A percentile compares a stretch with the other conserved stretches of the same genome.
These are phyloP conservation scores for Brachypterus glaber DNA, from an alignment of 2,888 invertebrate species.

Conservation along the genomic window DNA sequence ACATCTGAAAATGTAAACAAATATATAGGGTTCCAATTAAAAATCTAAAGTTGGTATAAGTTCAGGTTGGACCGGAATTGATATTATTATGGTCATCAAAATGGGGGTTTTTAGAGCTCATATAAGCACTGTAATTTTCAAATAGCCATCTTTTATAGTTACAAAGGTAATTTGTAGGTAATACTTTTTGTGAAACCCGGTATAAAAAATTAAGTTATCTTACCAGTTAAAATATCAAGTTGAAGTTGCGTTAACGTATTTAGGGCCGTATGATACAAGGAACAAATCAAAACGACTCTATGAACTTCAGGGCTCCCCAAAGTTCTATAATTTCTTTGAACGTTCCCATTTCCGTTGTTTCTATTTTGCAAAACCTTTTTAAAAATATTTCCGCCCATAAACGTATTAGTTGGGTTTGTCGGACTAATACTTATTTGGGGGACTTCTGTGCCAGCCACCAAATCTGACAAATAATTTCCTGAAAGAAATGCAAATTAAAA, in stretches of 20 bases:
- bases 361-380: constrained; percentile 52
- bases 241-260: constrained; percentile 83
- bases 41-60: no score
- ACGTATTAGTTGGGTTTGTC: constrained; percentile 35
- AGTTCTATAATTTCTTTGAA: constrained; percentile 59
- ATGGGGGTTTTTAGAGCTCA: no score
- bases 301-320: constrained; percentile 74
- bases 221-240: constrained; percentile 86
- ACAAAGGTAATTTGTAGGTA: no score
- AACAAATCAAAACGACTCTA: constrained; percentile 77
- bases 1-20: no score
- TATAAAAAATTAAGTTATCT: no score
- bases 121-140: no score
- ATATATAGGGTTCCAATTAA: no score
- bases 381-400: constrained; percentile 45
- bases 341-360: constrained; percentile 50
- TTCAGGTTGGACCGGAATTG: no score
- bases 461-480: constrained; percentile 38
- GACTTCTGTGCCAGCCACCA: constrained; percentile 30
- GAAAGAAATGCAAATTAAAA: constrained; percentile 11
- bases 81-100: no score
- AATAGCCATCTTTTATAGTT: no score
- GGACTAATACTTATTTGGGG: constrained; percentile 32
- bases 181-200: no score
- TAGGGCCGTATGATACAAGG: constrained; percentile 84